Conservation (phyloP, 2,797 vertebrate genomes). For the Argya squamiceps region DNA sequence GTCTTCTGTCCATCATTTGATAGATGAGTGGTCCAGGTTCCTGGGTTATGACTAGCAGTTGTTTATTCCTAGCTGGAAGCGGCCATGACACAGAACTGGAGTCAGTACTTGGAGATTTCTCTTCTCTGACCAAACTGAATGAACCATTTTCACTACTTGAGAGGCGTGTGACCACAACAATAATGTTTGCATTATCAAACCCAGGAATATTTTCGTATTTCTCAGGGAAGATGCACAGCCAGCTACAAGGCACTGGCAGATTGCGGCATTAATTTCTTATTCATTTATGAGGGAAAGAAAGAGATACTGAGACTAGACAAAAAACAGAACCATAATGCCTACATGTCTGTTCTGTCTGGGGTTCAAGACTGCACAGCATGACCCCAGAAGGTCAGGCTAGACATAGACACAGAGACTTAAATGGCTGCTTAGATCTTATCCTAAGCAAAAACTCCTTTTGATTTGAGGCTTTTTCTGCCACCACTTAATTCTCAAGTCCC, state of each 20-base stretch:
- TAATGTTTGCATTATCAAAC: not conserved
- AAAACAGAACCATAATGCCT: not conserved
- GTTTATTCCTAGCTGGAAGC: not conserved
- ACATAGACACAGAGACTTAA: not conserved
- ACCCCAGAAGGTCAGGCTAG: not conserved
- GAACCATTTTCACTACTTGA: not conserved
- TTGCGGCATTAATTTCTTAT: not conserved
- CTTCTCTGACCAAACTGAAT: not conserved
- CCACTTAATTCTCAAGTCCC: not conserved
- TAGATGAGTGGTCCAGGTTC: not conserved
- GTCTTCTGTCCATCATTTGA: not conserved
- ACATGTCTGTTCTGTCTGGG: not conserved
- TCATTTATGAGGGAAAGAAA: not conserved
- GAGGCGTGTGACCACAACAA: rapidly evolving
- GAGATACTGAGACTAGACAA: not conserved
- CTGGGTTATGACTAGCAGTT: not conserved
- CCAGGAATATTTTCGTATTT: not conserved
- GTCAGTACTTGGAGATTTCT: not conserved
- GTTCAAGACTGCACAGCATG: not conserved
- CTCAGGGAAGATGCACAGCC: not conserved
- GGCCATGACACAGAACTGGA: not conserved
- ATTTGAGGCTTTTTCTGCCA: not conserved
- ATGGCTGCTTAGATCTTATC: not conserved
- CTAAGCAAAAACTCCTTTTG: not conserved
- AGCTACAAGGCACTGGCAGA: not conserved